Evolutionary conservation across 2,888 invertebrate species (phyloP), one percentile per base, ranked within the genome.

Genomic region (Drosophila eohydei): DNA sequence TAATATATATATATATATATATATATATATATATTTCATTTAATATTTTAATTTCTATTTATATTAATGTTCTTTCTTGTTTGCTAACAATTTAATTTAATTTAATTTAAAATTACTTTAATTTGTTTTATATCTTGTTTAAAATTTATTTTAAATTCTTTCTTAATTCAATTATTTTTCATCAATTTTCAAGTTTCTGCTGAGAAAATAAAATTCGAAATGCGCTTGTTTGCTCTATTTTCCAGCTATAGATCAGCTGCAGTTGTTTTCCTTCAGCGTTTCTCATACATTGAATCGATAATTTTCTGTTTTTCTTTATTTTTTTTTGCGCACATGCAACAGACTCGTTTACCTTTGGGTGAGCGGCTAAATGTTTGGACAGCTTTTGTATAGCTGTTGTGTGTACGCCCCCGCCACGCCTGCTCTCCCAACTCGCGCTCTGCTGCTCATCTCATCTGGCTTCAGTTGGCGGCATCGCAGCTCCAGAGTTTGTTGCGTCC

Each of bases 351-450:
- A 63, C 55, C 48, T 72, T 59, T 64, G 56, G 69, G 52, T 56
- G 59, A 81, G 69, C 82, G 66, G 63, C 66, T 80, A 75, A 82
- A 79, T 79, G 68, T 80, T 80, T 81, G 81, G 46, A 46, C 57
- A 58, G 57, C 57, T 58, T 46, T 80, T 80, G 74, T 69, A 69
- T 50, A 32, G 68, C 70, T 70, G 60, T 64, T 71, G 41, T 64
- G 55, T 57, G 28, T 51, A 36, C 62, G 62, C 26, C 56, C 43
- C 59, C 62, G 28, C 34, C 60, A 12, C 34, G 12, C 2, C 21
- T 62, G 36, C 26, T n/a, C 41, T 4, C 28, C 28, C 2, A 21
- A 3, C 26, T 36, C 21, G 26, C 56, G 3, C 43, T 11, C 12
- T 9, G 11, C 30, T 11, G 2, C 8, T 14, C 14, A 14, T 11